phyloP scores from a whole-genome alignment of 2,888 invertebrate species.

The Sympetrum striolatum region DNA sequence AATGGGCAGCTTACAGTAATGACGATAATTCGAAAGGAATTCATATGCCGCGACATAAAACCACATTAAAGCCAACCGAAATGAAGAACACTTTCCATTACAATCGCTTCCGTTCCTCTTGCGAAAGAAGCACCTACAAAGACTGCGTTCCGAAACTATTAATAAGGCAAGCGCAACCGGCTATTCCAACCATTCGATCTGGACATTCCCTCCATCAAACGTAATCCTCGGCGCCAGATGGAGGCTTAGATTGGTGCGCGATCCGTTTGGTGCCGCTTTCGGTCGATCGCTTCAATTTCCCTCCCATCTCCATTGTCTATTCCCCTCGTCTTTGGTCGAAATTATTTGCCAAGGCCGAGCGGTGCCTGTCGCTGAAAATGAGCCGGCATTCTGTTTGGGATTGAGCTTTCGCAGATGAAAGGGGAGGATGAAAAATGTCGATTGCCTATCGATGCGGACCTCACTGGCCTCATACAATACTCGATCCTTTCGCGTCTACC shows the following conservation, averaged over 20 bases:
- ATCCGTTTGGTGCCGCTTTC: constrained; percentile 22
- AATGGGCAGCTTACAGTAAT: no score
- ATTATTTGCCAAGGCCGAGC: constrained; percentile 30
- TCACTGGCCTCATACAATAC: background rate
- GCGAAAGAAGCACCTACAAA: no score
- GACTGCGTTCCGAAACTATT: background rate
- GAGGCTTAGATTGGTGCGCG: background rate
- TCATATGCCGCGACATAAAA: no score
- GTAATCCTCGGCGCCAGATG: background rate
- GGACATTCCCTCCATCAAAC: background rate
- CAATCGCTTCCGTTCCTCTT: no score
- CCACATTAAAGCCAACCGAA: no score
- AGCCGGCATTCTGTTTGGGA: constrained; percentile 34
- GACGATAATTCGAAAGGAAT: no score
- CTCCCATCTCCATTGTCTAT: background rate
- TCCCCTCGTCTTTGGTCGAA: background rate
- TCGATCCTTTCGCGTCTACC: background rate
- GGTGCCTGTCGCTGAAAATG: constrained; percentile 17
- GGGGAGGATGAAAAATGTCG: constrained; percentile 26
- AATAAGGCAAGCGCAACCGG: background rate
- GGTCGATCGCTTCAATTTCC: constrained; percentile 1
- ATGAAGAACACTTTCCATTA: no score
- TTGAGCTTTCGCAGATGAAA: constrained; percentile 33
- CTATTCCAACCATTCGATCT: background rate
- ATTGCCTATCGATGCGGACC: background rate